Conservation (phyloP, 2,888 invertebrate species). For the Chelonus formosanus region DNA sequence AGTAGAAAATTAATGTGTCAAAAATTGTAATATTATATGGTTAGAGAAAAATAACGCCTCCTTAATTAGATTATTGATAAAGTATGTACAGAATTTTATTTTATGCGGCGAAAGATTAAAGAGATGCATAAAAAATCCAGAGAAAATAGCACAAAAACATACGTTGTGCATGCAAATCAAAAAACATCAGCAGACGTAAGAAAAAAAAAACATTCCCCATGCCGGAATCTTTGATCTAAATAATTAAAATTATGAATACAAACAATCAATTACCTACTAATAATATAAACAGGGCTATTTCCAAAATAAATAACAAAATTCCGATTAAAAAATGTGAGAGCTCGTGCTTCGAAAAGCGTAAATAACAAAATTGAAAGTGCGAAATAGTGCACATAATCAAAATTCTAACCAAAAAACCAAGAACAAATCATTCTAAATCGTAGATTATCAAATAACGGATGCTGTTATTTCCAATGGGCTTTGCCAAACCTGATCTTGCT, state of each 20-base stretch:
- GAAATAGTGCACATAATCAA: too few species aligned
- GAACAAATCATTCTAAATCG: slow-evolving; percentile 23
- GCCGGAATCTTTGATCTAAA: slow-evolving; percentile 39
- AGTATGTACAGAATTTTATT: slow-evolving; percentile 36
- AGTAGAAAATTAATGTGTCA: too few species aligned
- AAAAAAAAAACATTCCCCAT: slow-evolving; percentile 47
- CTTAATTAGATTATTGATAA: neutral
- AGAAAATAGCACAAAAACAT: slow-evolving; percentile 35
- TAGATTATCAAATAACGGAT: slow-evolving; percentile 25
- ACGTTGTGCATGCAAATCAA: slow-evolving; percentile 11
- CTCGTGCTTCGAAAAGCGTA: neutral
- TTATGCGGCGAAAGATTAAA: slow-evolving; percentile 48
- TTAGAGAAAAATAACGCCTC: neutral
- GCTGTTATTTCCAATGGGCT: slow-evolving; percentile 43
- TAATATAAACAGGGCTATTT: neutral
- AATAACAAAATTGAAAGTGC: too few species aligned
- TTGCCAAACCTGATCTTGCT: slow-evolving; percentile 63
- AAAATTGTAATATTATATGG: too few species aligned
- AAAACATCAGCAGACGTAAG: neutral
- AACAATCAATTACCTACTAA: slow-evolving; percentile 36
- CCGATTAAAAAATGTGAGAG: too few species aligned
- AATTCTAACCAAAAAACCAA: too few species aligned
- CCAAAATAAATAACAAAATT: neutral
- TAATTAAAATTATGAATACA: slow-evolving; percentile 41
- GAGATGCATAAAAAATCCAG: slow-evolving; percentile 52